Evolutionary conservation across 2,113 vertebrate genomes (phyloP), one percentile per base, ranked within the genome.

Genomic region (Ammospiza nelsoni): DNA sequence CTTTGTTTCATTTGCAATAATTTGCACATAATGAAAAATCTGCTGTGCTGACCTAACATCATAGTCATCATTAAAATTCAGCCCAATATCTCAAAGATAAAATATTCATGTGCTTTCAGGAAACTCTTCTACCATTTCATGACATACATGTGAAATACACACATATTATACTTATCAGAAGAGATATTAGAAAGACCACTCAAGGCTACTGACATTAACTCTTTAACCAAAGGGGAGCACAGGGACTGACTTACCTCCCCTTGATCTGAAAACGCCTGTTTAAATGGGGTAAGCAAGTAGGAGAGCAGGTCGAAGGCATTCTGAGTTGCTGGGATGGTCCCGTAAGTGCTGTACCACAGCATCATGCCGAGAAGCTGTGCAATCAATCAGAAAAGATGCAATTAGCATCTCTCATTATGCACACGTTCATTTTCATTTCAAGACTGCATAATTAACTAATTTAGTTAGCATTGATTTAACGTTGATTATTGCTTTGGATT

Each of bases 281-380:
- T 98, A 96, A 98, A 95, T 61, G 98, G 97, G 9, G 94, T 89
- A 52, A 98, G 77, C 49, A 97, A 79, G 67, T 97, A 97, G 76
- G 97, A 97, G 62, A 98, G 46, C 66, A 98, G 84, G 94, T 98
- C 96, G 75, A 98, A 96, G 92, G 98, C 97, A 74, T 98, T 98
- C 94, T 98, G 98, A 72, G 97, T 88, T 90, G 97, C 97, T 69
- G 97, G 96, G 91, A 97, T 82, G 79, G 97, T 96, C 94, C 97
- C 96, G 0, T 98, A 98, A 92, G 98, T 97, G 79, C 98, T 98
- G 89, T 97, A 96, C 97, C 98, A 98, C 94, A 98, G 97, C 96
- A 98, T 97, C 84, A 97, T 67, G 93, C 98, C 98, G 96, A 98
- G 97, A 77, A 98, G 98, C 98, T 99, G 97, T 68, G 91, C 93